Evolutionary conservation across 2,797 vertebrate species (phyloP).

Genomic region (Protonibea diacanthus): DNA sequence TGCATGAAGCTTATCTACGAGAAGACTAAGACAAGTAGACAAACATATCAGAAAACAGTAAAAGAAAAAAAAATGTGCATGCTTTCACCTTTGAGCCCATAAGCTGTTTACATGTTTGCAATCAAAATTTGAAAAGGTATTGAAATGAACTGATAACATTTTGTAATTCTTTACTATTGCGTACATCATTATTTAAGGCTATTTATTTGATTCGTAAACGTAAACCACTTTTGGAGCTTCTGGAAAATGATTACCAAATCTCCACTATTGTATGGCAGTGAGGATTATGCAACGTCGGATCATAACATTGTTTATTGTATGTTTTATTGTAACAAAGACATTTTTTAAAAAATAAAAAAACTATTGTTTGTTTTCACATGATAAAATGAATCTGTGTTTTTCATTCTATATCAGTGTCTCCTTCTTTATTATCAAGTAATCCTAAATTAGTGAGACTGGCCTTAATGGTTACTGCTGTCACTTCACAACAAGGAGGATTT

Average conservation of each 20-base stretch:
- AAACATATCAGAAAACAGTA: not conserved
- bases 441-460: not conserved
- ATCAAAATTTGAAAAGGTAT: not conserved
- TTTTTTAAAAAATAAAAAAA: slow-evolving; percentile 3
- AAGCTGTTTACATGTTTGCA: slow-evolving; percentile 21
- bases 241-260: not conserved
- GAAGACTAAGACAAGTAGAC: slow-evolving; percentile 87
- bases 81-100: not conserved
- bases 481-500: not conserved
- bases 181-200: slow-evolving; percentile 50
- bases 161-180: slow-evolving; percentile 5
- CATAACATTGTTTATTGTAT: slow-evolving; percentile 7
- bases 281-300: not conserved
- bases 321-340: slow-evolving; percentile 6
- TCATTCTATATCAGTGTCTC: not conserved
- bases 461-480: not conserved
- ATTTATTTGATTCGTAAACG: slow-evolving; percentile 63
- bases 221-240: slow-evolving; percentile 5
- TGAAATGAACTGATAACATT: not conserved
- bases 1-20: slow-evolving; percentile 92
- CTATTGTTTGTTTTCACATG: not conserved
- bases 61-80: not conserved
- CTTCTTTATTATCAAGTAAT: not conserved
- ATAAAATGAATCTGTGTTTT: slow-evolving; percentile 6
- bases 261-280: not conserved